These are phyloP conservation scores for Hyla sarda DNA, from an alignment of 2,113 vertebrate species.

Conservation along the genomic window DNA sequence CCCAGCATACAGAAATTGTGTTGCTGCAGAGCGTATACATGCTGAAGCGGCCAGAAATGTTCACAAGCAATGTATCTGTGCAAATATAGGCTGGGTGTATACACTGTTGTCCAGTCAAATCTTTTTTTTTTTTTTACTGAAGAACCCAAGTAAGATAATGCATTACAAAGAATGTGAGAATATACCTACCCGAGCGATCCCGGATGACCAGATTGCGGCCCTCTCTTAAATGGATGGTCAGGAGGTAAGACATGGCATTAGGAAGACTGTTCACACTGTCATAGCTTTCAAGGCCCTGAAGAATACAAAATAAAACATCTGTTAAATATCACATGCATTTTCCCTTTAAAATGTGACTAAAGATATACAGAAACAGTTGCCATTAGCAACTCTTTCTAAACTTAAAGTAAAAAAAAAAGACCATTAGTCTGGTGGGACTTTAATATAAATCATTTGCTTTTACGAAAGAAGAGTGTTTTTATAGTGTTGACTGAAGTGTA, in stretches of 20 bases:
- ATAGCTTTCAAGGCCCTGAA: conserved; percentile 67
- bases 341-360: neutral
- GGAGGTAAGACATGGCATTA: conserved; percentile 80
- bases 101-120: too few species aligned
- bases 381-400: neutral
- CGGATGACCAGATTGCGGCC: conserved; percentile 88
- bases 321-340: too few species aligned
- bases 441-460: neutral
- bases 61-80: too few species aligned
- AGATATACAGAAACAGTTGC: neutral
- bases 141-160: neutral
- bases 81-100: too few species aligned
- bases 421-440: neutral
- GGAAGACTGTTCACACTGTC: conserved; percentile 69
- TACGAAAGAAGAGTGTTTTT: neutral
- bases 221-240: conserved; percentile 88
- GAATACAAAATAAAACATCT: neutral
- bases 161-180: neutral
- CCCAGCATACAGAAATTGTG: too few species aligned
- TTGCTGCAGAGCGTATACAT: too few species aligned
- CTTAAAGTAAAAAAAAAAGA: too few species aligned
- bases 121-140: too few species aligned
- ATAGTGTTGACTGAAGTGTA: neutral
- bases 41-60: too few species aligned
- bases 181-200: conserved; percentile 84